A percentile compares a stretch with the other conserved stretches of the same genome.
Evolutionary conservation across 30 jellyfish, hydroid and myxozoan genomes (phyloP).

Genomic region (Hydractinia echinata): DNA sequence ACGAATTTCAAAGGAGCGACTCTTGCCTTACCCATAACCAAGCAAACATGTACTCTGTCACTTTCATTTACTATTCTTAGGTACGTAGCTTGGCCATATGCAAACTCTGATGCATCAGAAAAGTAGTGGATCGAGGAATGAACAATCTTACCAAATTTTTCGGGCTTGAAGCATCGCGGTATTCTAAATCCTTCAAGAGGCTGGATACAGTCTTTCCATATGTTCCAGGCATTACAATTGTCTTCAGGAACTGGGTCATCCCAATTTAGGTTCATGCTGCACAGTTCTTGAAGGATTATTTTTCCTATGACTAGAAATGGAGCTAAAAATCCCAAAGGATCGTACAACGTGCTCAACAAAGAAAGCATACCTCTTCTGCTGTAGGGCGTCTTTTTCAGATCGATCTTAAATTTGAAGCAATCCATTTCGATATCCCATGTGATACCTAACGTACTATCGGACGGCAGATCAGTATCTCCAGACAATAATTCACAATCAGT

Average conservation of each 20-base stretch:
- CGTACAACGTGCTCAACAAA: slow-evolving; percentile 17
- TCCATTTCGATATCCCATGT: not conserved
- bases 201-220: slow-evolving; percentile 34
- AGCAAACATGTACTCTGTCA: slow-evolving; percentile 7
- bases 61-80: slow-evolving; percentile 1
- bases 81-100: slow-evolving; percentile 23
- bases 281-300: not conserved
- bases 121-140: slow-evolving; percentile 28
- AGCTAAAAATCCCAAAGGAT: slow-evolving; percentile 24
- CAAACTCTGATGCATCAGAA: slow-evolving; percentile 39
- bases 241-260: slow-evolving; percentile 30
- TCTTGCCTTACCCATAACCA: slow-evolving; percentile 30
- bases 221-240: slow-evolving; percentile 21
- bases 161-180: slow-evolving; percentile 41
- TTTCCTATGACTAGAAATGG: slow-evolving; percentile 23
- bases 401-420: not conserved
- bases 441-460: not conserved
- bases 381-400: slow-evolving; percentile 4
- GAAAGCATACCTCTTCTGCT: slow-evolving; percentile 42
- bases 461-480: not conserved
- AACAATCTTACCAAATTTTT: slow-evolving; percentile 14
- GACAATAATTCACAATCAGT: not conserved
- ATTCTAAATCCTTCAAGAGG: slow-evolving; percentile 26
- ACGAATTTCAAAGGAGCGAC: slow-evolving; percentile 30
- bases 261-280: not conserved